A percentile compares a stretch with the other conserved stretches of the same genome.
Conservation (phyloP, 2,888 invertebrate species). For the Drosophila longiperda region DNA sequence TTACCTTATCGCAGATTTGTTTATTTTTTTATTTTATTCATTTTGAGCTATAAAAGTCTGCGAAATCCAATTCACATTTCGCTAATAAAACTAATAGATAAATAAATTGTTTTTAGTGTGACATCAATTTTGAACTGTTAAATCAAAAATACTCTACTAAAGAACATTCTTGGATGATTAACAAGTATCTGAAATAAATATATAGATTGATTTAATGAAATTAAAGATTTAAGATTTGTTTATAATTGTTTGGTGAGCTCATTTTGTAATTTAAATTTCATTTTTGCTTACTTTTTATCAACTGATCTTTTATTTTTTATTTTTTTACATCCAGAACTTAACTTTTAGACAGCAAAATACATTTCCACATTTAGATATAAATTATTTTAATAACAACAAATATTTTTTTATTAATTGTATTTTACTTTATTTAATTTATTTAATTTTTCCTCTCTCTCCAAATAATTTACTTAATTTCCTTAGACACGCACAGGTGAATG, state of each 20-base stretch:
- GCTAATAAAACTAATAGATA: neutral
- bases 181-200: neutral
- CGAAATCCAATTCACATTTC: neutral
- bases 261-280: neutral
- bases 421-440: neutral
- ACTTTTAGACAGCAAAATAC: neutral
- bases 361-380: neutral
- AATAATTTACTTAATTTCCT: neutral
- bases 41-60: neutral
- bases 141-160: neutral
- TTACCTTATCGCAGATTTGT: neutral
- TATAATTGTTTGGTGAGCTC: neutral
- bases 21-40: neutral
- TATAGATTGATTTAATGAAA: neutral
- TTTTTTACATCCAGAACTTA: neutral
- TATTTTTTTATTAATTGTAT: neutral
- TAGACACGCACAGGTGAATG: slow-evolving; percentile 33
- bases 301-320: neutral
- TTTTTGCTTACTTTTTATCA: neutral
- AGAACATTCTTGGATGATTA: neutral
- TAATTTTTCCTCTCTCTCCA: neutral
- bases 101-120: neutral
- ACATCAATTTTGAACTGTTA: neutral
- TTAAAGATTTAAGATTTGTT: neutral
- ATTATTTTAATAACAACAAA: neutral